Conservation (phyloP, 2,797 vertebrate genomes). For the Eulemur rubriventer region DNA sequence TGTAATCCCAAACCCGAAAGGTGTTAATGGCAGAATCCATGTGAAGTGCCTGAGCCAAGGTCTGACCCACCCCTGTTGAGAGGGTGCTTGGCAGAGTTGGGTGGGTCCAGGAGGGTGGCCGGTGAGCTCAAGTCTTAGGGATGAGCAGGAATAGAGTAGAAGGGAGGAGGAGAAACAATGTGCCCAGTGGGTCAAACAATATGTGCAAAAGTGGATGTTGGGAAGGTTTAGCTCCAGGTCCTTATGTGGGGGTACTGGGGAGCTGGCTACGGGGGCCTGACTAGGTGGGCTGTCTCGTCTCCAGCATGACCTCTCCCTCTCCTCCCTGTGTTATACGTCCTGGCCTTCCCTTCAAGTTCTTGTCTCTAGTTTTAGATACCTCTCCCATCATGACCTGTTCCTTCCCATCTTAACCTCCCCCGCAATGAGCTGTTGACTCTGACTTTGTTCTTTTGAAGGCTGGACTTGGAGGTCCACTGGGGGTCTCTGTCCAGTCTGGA, state of each 20-base stretch:
- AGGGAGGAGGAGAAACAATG: not conserved
- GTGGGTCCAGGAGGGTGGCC: not conserved
- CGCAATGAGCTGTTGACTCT: not conserved
- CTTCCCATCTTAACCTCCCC: fast-evolving
- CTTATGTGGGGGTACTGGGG: not conserved
- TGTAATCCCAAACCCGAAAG: not conserved
- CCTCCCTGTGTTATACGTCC: not conserved
- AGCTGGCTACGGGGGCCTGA: not conserved
- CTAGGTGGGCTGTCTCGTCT: not conserved
- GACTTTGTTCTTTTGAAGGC: not conserved
- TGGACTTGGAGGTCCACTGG: not conserved
- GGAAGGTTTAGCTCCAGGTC: not conserved
- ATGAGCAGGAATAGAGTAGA: not conserved
- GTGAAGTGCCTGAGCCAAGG: not conserved
- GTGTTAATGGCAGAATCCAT: not conserved
- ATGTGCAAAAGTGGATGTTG: not conserved
- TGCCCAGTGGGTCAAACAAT: not conserved
- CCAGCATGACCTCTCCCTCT: not conserved
- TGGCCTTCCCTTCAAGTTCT: not conserved
- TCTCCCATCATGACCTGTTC: not conserved
- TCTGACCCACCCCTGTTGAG: not conserved
- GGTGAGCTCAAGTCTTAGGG: not conserved
- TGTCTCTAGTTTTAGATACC: not conserved
- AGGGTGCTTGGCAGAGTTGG: not conserved
- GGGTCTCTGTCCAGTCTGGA: not conserved